Conservation (phyloP, 1,140 invertebrate genomes). For the Trachymyrmex septentrionalis region DNA sequence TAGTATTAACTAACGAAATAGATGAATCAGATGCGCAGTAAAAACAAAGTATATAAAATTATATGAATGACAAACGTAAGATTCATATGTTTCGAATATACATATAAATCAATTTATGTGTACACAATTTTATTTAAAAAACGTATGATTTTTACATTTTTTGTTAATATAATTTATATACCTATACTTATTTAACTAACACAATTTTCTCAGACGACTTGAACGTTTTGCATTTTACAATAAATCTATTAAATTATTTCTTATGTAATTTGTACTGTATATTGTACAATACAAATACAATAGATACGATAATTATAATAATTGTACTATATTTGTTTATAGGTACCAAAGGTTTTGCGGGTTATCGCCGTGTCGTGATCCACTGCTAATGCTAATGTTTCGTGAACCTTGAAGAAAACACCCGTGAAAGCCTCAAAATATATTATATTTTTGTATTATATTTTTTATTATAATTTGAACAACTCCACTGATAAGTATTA, state of each 20-base stretch:
- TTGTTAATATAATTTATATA: not conserved
- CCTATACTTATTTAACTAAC: conserved; percentile 2
- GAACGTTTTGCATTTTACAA: not conserved
- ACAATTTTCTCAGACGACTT: not conserved
- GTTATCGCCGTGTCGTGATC: no score
- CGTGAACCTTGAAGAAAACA: no score
- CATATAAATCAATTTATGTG: not conserved
- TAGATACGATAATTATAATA: no score
- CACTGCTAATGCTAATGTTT: no score
- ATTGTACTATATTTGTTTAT: no score
- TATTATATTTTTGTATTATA: not conserved
- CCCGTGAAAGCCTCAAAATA: no score
- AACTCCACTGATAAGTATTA: not conserved
- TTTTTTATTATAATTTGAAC: not conserved
- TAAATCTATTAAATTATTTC: not conserved
- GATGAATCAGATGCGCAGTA: not conserved
- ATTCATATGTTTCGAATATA: not conserved
- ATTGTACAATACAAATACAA: no score
- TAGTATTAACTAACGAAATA: not conserved
- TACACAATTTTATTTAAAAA: not conserved
- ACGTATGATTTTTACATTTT: not conserved
- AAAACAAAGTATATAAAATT: not conserved
- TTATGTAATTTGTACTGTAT: not conserved
- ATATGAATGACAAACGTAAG: not conserved
- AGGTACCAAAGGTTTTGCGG: no score